phyloP scores from a whole-genome alignment of 1,140 invertebrate species.

The Tetramorium alpestre region DNA sequence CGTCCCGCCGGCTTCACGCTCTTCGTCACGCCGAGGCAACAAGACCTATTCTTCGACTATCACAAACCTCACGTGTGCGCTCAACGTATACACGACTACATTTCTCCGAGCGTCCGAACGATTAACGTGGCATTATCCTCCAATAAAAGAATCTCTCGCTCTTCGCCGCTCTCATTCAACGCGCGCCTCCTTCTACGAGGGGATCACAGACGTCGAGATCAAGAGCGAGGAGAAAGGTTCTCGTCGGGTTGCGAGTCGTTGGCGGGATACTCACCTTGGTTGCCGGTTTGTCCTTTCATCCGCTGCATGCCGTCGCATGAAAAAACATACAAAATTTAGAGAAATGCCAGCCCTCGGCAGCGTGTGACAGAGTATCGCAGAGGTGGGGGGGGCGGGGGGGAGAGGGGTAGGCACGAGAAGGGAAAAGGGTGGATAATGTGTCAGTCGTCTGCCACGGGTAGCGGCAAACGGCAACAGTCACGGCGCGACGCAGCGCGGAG shows the following conservation, averaged over 20 bases:
- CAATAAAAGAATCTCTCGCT: neutral
- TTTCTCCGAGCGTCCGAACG: neutral
- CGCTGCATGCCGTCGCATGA: constrained; percentile 89
- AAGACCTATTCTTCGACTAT: constrained; percentile 3
- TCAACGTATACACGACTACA: neutral
- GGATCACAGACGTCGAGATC: neutral
- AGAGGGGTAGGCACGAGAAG: neutral
- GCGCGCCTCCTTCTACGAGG: neutral
- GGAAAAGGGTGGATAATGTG: neutral
- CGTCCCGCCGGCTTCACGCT: neutral
- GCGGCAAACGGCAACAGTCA: constrained; percentile 9
- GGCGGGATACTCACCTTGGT: constrained; percentile 81
- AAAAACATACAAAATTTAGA: constrained; percentile 84
- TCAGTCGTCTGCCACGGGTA: constrained; percentile 32
- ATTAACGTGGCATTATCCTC: neutral
- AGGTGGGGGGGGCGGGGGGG: constrained; percentile 59
- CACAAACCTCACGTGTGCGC: neutral
- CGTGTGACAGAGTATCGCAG: constrained; percentile 60
- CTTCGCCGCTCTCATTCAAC: constrained; percentile 25
- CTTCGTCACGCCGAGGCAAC: neutral
- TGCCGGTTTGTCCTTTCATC: constrained; percentile 95
- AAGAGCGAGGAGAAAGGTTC: neutral
- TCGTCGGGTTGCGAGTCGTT: neutral
- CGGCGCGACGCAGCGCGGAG: constrained; percentile 33
- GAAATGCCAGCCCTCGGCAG: constrained; percentile 73